These are phyloP conservation scores for Anabas testudineus DNA, from an alignment of 2,797 vertebrate species.

Conservation along the genomic window DNA sequence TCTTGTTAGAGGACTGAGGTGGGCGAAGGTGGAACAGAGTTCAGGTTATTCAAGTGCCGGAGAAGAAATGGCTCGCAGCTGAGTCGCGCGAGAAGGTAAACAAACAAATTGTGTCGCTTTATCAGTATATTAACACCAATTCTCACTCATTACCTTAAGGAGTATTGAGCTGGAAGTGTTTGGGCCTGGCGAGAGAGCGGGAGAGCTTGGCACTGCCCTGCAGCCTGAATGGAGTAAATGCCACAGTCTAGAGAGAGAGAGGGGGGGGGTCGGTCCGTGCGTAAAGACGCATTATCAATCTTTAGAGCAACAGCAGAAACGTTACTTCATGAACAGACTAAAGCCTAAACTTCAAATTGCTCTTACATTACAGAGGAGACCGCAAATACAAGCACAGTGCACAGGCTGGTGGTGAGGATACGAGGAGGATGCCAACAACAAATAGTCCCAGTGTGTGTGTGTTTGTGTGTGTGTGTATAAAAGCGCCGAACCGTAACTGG, in stretches of 20 bases:
- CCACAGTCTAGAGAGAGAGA: slow-evolving; percentile 51
- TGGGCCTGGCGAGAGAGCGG: slow-evolving; percentile 62
- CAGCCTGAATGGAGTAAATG: slow-evolving; percentile 74
- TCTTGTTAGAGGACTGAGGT: slow-evolving; percentile 21
- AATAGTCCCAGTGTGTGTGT: slow-evolving; percentile 12
- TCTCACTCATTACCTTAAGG: slow-evolving; percentile 87
- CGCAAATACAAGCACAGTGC: slow-evolving; percentile 25
- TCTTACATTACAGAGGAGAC: slow-evolving; percentile 19
- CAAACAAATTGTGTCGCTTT: slow-evolving; percentile 84
- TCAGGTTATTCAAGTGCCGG: slow-evolving; percentile 67
- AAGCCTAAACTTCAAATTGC: slow-evolving; percentile 35
- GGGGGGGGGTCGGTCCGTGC: no score
- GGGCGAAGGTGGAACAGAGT: slow-evolving; percentile 59
- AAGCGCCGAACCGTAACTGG: slow-evolving; percentile 50
- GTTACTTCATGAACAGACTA: slow-evolving; percentile 55
- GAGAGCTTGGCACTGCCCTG: slow-evolving; percentile 75
- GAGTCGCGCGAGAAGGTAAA: slow-evolving; percentile 70
- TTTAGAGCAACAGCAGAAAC: slow-evolving; percentile 63
- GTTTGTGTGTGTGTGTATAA: not conserved
- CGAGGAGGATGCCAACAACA: slow-evolving; percentile 9
- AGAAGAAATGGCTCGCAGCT: slow-evolving; percentile 79
- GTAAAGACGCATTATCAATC: slow-evolving; percentile 68
- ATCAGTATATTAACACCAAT: slow-evolving; percentile 91
- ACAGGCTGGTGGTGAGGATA: no score
- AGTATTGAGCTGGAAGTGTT: slow-evolving; percentile 83